Conservation (phyloP, 1,140 invertebrate species). For the Pollicipes pollicipes region DNA sequence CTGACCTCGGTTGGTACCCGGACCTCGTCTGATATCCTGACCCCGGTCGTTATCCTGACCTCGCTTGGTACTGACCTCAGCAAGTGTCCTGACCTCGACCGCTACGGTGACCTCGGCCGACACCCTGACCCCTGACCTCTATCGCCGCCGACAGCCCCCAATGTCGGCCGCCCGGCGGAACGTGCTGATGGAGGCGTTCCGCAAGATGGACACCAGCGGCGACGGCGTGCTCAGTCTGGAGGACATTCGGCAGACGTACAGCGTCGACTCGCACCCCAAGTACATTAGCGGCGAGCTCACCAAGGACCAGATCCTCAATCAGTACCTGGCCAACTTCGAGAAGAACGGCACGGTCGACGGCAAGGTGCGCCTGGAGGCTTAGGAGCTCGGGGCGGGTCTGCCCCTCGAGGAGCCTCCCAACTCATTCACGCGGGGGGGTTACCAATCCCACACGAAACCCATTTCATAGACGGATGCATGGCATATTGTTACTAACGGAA, state of each 20-base stretch:
- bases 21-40: too few species aligned
- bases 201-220: constrained; percentile 69
- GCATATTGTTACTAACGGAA: too few species aligned
- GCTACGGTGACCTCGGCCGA: too few species aligned
- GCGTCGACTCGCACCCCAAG: constrained; percentile 31
- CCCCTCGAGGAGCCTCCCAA: too few species aligned
- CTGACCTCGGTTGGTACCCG: too few species aligned
- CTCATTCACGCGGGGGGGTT: too few species aligned
- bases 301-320: constrained; percentile 65
- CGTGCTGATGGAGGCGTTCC: constrained; percentile 66
- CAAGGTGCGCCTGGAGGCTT: constrained; percentile 35
- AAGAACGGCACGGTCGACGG: constrained; percentile 54
- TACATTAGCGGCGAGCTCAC: constrained; percentile 57
- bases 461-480: constrained; percentile 12
- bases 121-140: neutral
- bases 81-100: too few species aligned
- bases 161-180: constrained; percentile 54
- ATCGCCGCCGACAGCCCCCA: constrained; percentile 48
- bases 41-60: too few species aligned
- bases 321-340: constrained; percentile 79
- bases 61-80: too few species aligned
- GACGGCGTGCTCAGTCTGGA: constrained; percentile 70
- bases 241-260: constrained; percentile 65
- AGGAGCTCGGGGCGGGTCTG: too few species aligned
- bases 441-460: neutral